Evolutionary conservation across 1,140 invertebrate species (phyloP).

Genomic region (Trissolcus basalis): DNA sequence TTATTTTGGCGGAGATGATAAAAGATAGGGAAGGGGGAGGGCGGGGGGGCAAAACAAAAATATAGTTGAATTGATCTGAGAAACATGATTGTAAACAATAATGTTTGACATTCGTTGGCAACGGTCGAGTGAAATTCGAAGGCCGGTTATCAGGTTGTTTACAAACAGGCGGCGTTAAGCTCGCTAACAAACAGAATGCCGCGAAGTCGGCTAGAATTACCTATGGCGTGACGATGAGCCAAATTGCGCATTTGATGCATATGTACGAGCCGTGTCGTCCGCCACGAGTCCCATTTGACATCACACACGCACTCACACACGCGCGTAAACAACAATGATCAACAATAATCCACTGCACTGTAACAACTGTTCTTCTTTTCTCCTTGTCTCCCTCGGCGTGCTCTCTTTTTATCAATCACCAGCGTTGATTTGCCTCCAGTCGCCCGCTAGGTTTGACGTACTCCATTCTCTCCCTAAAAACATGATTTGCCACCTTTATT

Average conservation of each 20-base stretch:
- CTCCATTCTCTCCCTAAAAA: slow-evolving; percentile 26
- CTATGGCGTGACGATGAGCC: slow-evolving; percentile 63
- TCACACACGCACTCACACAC: slow-evolving; percentile 59
- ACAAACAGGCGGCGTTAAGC: slow-evolving; percentile 1
- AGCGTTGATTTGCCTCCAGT: slow-evolving; percentile 1
- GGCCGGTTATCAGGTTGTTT: slow-evolving; percentile 11
- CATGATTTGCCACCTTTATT: background rate
- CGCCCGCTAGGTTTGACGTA: background rate
- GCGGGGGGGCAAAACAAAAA: too few relatives aligned
- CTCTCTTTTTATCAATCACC: slow-evolving; percentile 3
- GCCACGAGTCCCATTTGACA: slow-evolving; percentile 66
- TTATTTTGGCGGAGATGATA: too few relatives aligned
- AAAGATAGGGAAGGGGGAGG: too few relatives aligned
- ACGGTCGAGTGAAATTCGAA: background rate
- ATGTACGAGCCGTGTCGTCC: slow-evolving; percentile 59
- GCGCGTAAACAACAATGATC: slow-evolving; percentile 33
- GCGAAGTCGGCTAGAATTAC: slow-evolving; percentile 34
- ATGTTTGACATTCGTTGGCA: background rate
- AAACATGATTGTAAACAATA: too few relatives aligned
- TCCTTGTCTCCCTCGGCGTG: background rate
- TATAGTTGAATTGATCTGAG: too few relatives aligned
- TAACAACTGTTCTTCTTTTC: slow-evolving; percentile 24
- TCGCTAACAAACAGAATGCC: background rate
- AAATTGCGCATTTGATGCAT: slow-evolving; percentile 66
- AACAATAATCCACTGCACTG: slow-evolving; percentile 45